Conservation (phyloP, 1,140 invertebrate species). For the Probaryconus sp. region DNA sequence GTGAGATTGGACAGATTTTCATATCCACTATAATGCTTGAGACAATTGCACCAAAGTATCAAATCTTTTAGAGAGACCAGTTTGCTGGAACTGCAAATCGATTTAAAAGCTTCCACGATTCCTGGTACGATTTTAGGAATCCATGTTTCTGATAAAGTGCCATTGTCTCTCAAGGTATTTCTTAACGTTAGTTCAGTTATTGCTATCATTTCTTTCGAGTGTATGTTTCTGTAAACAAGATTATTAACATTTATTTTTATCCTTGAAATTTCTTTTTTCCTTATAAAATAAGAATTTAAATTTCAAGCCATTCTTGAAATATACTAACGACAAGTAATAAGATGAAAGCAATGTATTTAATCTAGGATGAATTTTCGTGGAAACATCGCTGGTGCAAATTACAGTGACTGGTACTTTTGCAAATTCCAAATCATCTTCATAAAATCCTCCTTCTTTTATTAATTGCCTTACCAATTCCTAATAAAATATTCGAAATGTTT, state of each 20-base stretch:
- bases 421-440: constrained; percentile 76
- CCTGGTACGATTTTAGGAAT: constrained; percentile 61
- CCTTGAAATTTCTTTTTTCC: not conserved
- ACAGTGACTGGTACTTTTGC: constrained; percentile 71
- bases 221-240: constrained; percentile 33
- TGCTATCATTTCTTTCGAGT: constrained; percentile 59
- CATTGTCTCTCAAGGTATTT: constrained; percentile 61
- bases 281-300: not conserved
- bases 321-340: constrained; percentile 67
- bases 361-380: constrained; percentile 72
- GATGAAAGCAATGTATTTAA: constrained; percentile 68
- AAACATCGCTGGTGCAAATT: constrained; percentile 69
- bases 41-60: constrained; percentile 65
- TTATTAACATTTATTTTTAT: not conserved
- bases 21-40: constrained; percentile 68
- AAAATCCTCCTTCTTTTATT: constrained; percentile 73
- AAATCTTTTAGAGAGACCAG: constrained; percentile 65
- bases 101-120: constrained; percentile 66
- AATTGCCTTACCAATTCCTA: constrained; percentile 74
- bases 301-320: not conserved
- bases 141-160: constrained; percentile 63
- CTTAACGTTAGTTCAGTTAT: constrained; percentile 70
- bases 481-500: constrained; percentile 9
- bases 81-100: constrained; percentile 52
- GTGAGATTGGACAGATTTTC: constrained; percentile 64